Evolutionary conservation across 2,113 vertebrate genomes (phyloP), one percentile per base, ranked within the genome.

Genomic region (Nipponia nippon): DNA sequence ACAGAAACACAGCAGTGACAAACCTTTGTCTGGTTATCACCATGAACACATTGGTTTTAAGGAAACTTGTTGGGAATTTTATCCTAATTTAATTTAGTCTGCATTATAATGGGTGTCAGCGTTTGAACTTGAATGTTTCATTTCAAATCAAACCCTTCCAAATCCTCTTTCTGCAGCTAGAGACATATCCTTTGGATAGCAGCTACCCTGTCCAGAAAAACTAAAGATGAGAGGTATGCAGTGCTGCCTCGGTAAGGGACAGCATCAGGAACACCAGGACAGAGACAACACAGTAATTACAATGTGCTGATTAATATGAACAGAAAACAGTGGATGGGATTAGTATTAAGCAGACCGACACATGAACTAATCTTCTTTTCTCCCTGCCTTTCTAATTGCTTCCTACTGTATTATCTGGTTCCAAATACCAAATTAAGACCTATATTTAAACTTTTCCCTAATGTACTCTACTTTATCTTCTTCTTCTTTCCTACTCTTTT

Each of bases 161-260:
- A 84, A 67, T 87, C 20, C 42, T 86, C 42, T n/a, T 9, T 58
- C 30, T 73, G 23, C 65, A 63, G 55, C 36, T 21, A 34, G 63
- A 72, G 44, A 58, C 14, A 47, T 12, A 27, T 34, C 15, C 25
- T 85, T 56, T 50, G 25, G 34, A 40, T 9, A 61, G 58, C 52
- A 72, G 36, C 17, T 30, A 27, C 13, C 3, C 26, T 75, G 44
- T 25, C 19, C 63, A 87, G n/a, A 49, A 55, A 71, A 49, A 46
- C 6, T 52, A 59, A 61, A 71, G 12, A 15, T 11, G 4, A 0
- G 1, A 83, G 38, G 22, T 40, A 53, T 0, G 1, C 11, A 44
- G 14, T 40, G 16, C 36, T 80, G 52, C 9, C 66, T 38, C 36
- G 29, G 3, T 27, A 53, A 85, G 27, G 15, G 16, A 44, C 7